Evolutionary conservation across 2,113 vertebrate genomes (phyloP).

Genomic region (Eulemur macaco): DNA sequence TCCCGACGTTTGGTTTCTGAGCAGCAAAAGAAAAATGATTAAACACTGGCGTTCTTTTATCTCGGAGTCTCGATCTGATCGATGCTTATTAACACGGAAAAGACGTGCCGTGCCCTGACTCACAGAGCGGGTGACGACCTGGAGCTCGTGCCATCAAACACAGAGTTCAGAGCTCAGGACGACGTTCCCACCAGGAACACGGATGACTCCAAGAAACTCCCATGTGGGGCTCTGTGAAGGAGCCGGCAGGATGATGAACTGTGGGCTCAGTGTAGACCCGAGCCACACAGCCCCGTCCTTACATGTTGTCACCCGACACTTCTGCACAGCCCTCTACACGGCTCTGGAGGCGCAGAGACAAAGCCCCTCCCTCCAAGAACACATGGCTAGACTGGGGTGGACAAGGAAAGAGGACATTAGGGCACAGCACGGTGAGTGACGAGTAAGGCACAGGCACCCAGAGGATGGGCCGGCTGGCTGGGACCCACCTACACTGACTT

Average conservation of each 20-base stretch:
- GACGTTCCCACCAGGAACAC: no score
- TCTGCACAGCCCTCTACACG: not conserved
- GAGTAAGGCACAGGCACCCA: not conserved
- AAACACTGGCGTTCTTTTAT: not conserved
- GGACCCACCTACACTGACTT: no score
- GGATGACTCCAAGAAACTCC: not conserved
- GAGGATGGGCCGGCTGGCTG: no score
- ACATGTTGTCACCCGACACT: not conserved
- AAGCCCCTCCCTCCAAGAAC: not conserved
- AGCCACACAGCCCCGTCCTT: no score
- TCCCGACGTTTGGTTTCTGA: not conserved
- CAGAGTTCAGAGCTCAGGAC: accelerated
- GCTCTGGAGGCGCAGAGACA: not conserved
- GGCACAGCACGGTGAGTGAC: not conserved
- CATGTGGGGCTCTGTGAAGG: not conserved
- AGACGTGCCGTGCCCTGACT: not conserved
- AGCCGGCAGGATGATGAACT: not conserved
- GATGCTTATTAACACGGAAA: not conserved
- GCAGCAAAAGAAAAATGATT: not conserved
- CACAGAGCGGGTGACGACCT: not conserved
- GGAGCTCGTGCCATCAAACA: no score
- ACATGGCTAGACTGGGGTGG: not conserved
- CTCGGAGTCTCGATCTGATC: not conserved
- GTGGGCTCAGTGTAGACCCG: no score
- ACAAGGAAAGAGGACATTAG: not conserved